Evolutionary conservation across 2,888 invertebrate genomes (phyloP).

Genomic region (Crepidodera aurea): DNA sequence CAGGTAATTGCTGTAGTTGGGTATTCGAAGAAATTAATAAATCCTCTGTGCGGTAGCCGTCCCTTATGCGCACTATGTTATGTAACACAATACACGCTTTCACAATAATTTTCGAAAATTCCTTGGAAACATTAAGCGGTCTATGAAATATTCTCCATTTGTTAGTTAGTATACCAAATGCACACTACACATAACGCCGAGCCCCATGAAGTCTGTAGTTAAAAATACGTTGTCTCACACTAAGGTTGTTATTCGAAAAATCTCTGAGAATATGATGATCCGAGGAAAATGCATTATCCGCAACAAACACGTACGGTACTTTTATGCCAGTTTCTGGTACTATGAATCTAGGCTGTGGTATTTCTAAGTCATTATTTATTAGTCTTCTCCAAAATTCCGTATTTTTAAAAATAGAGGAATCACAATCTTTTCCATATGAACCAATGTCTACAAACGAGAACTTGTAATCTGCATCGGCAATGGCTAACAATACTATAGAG

Average conservation of each 20-base stretch:
- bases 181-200: slow-evolving; percentile 46
- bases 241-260: slow-evolving; percentile 29
- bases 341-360: slow-evolving; percentile 17
- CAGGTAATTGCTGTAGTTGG: too few species aligned
- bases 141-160: slow-evolving; percentile 50
- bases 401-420: too few species aligned
- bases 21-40: neutral
- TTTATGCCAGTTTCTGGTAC: slow-evolving; percentile 11
- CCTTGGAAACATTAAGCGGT: slow-evolving; percentile 32
- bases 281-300: slow-evolving; percentile 35
- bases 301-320: slow-evolving; percentile 28
- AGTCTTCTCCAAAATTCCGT: too few species aligned
- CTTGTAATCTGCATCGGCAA: slow-evolving; percentile 27
- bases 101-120: slow-evolving; percentile 42
- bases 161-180: slow-evolving; percentile 39
- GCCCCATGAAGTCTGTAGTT: slow-evolving; percentile 40
- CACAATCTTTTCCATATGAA: too few species aligned
- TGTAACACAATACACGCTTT: slow-evolving; percentile 44
- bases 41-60: slow-evolving; percentile 31
- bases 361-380: too few species aligned
- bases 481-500: slow-evolving; percentile 25
- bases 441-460: slow-evolving; percentile 26
- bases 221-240: slow-evolving; percentile 25
- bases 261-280: slow-evolving; percentile 27
- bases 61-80: slow-evolving; percentile 35